Conservation (phyloP, 2,113 vertebrate genomes). For the Chlorocebus sabaeus region DNA sequence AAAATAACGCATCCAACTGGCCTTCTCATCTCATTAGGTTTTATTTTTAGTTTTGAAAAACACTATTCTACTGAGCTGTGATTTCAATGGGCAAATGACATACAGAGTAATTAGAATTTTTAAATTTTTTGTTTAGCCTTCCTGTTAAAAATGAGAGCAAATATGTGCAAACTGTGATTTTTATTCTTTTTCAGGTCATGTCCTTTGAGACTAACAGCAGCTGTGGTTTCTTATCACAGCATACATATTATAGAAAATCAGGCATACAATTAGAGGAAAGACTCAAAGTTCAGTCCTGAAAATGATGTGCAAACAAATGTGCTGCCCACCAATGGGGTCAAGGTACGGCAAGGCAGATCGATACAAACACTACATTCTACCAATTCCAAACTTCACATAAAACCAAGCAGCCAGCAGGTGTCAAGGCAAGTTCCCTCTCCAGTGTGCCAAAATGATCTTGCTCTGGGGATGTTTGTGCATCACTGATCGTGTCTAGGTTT, state of each 20-base stretch:
- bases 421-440: background rate
- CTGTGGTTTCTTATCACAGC: background rate
- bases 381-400: background rate
- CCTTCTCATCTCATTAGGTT: background rate
- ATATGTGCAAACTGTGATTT: background rate
- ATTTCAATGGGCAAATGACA: background rate
- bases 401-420: background rate
- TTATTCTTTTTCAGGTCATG: background rate
- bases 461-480: no score
- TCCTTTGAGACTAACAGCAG: background rate
- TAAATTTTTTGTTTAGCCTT: background rate
- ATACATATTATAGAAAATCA: background rate
- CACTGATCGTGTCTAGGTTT: background rate
- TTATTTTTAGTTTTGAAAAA: background rate
- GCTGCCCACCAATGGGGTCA: background rate
- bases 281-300: background rate
- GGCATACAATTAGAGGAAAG: background rate
- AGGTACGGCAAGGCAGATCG: background rate
- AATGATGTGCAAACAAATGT: background rate
- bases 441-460: rapidly evolving
- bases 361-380: background rate
- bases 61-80: background rate
- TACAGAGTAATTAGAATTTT: slow-evolving; percentile 1
- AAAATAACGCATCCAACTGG: background rate
- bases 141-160: background rate